Percentiles rank a stretch among this genome's conserved stretches.
phyloP scores from a whole-genome alignment of 2,888 invertebrate species.

The Diarsia rubi region DNA sequence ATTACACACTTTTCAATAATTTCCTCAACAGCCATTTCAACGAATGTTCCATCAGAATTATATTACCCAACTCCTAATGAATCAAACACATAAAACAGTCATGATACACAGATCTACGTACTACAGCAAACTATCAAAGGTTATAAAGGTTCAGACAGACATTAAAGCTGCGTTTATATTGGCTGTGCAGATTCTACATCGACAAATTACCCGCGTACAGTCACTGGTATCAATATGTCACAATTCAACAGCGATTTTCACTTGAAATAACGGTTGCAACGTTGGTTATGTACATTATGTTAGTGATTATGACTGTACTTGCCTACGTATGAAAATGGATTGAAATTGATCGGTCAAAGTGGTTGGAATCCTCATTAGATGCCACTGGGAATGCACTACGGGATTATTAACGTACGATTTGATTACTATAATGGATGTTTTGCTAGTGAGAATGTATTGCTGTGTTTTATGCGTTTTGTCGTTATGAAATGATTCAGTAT shows the following conservation, averaged over 20 bases:
- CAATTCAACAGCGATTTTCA: not conserved
- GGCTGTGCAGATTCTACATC: conserved; percentile 14
- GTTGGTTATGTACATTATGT: conserved; percentile 1
- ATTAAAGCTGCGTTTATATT: conserved; percentile 24
- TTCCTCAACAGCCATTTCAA: not conserved
- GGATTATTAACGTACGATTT: conserved; percentile 37
- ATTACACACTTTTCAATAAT: not conserved
- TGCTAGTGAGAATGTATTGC: conserved; percentile 5
- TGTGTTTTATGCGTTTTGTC: conserved; percentile 15
- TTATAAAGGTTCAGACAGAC: conserved; percentile 34
- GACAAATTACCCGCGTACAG: conserved; percentile 37
- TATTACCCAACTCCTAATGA: not conserved
- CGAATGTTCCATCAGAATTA: not conserved
- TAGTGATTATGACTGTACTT: not conserved
- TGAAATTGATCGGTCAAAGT: conserved; percentile 51
- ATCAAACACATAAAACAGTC: conserved; percentile 3
- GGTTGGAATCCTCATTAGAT: conserved; percentile 48
- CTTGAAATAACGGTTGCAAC: not conserved
- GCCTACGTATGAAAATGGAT: conserved; percentile 27
- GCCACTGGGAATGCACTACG: conserved; percentile 35
- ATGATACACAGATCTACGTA: conserved; percentile 14
- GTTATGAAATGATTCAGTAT: not conserved
- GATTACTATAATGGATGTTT: conserved; percentile 27
- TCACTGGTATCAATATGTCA: conserved; percentile 18
- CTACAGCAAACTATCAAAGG: conserved; percentile 4